Evolutionary conservation across 2,888 invertebrate genomes (phyloP).

Genomic region (Drosophila longiperda): DNA sequence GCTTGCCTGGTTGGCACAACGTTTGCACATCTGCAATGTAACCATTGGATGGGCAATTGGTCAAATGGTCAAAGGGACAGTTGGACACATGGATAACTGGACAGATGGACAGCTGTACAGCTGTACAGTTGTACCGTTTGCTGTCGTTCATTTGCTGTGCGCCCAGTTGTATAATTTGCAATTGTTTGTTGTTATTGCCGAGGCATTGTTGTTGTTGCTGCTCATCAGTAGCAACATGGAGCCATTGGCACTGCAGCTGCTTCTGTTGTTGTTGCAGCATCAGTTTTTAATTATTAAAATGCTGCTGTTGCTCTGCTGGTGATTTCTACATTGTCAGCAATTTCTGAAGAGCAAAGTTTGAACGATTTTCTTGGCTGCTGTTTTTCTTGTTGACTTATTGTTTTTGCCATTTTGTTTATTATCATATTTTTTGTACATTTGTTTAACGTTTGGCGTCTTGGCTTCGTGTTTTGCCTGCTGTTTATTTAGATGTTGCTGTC

Average conservation of each 20-base stretch:
- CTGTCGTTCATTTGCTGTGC: slow-evolving; percentile 58
- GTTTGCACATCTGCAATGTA: slow-evolving; percentile 71
- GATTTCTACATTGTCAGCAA: slow-evolving; percentile 61
- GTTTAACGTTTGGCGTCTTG: slow-evolving; percentile 63
- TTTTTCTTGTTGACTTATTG: slow-evolving; percentile 33
- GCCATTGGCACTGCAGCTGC: slow-evolving; percentile 5
- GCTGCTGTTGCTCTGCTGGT: slow-evolving; percentile 30
- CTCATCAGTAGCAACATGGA: slow-evolving; percentile 31
- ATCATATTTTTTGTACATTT: slow-evolving; percentile 45
- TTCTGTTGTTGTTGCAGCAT: slow-evolving; percentile 31
- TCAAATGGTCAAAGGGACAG: slow-evolving; percentile 34
- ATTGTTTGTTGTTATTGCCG: slow-evolving; percentile 71
- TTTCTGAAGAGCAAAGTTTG: slow-evolving; percentile 57
- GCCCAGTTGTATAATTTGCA: slow-evolving; percentile 78
- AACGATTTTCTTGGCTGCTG: slow-evolving; percentile 24
- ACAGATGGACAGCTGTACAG: slow-evolving; percentile 4
- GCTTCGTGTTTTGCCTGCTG: slow-evolving; percentile 26
- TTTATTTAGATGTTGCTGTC: slow-evolving; percentile 47
- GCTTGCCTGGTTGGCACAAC: slow-evolving; percentile 42
- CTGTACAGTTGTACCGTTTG: slow-evolving; percentile 7
- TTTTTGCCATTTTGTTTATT: slow-evolving; percentile 53
- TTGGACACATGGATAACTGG: slow-evolving; percentile 6
- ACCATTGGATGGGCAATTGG: slow-evolving; percentile 33
- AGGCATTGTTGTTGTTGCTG: slow-evolving; percentile 26
- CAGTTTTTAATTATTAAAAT: slow-evolving; percentile 62